Base-by-base conservation (phyloP, 2,113 vertebrate species). In the Eurystomus gularis region DNA sequence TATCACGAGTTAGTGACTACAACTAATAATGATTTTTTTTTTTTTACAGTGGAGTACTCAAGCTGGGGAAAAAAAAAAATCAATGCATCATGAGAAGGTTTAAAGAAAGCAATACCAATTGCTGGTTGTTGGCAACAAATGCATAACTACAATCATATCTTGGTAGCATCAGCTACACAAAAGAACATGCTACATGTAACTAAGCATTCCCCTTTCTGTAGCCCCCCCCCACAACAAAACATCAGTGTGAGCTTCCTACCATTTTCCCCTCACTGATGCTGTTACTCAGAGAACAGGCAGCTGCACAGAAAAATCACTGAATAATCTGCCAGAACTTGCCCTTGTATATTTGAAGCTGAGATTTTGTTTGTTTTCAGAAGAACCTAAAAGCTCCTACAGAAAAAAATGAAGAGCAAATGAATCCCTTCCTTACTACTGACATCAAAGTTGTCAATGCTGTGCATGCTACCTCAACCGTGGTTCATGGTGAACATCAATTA, bases 381-480 rank as follows among this genome's bases (percentile, higher is more conserved):
- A 71, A 76, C 44, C n/a, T 70, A 81, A 61, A 81, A 73, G 13
- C 16, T 91, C 31, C 54, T n/a, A 86, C 10, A 82, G 24, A 54
- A 84, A 69, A 72, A 69, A 72, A 66, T 11, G 6, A 86, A 66
- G n/a, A 81, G 72, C 8, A 2, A 54, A 55, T 25, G 5, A 28
- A 60, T 64, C 73, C 48, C 60, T 71, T 64, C 40, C 69, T 82
- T 52, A 26, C 9, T 42, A 14, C 24, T 48, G 28, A 33, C 31
- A 77, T 37, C 13, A 17, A 70, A 84, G 65, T 39, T 84, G 16
- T 19, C 60, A 28, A 4, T 37, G 13, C 29, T 66, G 40, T 9
- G 26, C 72, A 73, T 0, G 1, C 20, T 40, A 33, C 33, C n/a
- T 65, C 62, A 90, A 2, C 20, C 1, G 13, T 4, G 3, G 33